A percentile compares a stretch with the other conserved stretches of the same genome.
Conservation (phyloP, 1,140 invertebrate genomes). For the Idris sp. region DNA sequence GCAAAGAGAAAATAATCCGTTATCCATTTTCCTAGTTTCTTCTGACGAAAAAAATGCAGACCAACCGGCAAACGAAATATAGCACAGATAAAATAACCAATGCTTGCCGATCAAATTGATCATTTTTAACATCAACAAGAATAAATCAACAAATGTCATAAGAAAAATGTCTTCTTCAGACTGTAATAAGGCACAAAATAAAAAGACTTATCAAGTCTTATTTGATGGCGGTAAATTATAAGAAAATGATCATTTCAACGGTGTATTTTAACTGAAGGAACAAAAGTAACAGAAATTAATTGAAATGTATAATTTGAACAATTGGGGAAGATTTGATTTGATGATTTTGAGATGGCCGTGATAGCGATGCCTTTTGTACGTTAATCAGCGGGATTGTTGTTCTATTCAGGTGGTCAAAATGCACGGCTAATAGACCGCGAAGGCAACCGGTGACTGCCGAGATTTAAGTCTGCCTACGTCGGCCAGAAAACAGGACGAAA, state of each 20-base stretch:
- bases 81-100: too few species aligned
- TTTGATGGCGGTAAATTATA: not conserved
- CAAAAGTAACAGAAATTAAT: conserved; percentile 23
- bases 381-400: conserved; percentile 42
- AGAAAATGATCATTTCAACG: not conserved
- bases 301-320: conserved; percentile 35
- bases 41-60: not conserved
- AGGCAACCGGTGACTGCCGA: conserved; percentile 53
- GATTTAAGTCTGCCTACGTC: conserved; percentile 41
- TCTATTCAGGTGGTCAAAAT: conserved; percentile 60
- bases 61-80: too few species aligned
- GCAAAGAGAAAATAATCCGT: conserved; percentile 15
- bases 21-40: conserved; percentile 1
- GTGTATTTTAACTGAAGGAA: too few species aligned
- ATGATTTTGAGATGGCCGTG: conserved; percentile 13
- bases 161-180: too few species aligned
- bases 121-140: too few species aligned
- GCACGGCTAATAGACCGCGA: conserved; percentile 64
- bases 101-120: too few species aligned
- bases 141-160: too few species aligned
- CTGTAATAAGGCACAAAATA: too few species aligned
- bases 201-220: not conserved
- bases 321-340: conserved; percentile 6
- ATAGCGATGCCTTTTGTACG: conserved; percentile 23
- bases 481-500: conserved; percentile 54